These are phyloP conservation scores for Basileuterus tristriatus DNA, from an alignment of 2,797 vertebrate genomes.

Conservation along the genomic window DNA sequence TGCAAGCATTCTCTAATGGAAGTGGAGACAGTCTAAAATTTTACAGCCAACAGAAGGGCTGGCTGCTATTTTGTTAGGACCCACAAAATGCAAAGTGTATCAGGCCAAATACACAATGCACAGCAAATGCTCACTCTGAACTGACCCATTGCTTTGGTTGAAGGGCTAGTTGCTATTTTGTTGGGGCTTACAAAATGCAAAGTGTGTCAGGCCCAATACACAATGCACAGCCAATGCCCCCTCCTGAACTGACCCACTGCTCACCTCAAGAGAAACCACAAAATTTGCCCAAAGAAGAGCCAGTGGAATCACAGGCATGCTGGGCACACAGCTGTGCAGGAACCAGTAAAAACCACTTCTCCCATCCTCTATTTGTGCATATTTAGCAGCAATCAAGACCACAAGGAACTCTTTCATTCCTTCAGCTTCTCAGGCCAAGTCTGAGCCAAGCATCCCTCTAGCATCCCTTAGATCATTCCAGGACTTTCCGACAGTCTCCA, in stretches of 20 bases:
- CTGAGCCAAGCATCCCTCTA: background rate
- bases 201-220: background rate
- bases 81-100: background rate
- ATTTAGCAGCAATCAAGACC: background rate
- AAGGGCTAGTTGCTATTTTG: background rate
- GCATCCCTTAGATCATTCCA: background rate
- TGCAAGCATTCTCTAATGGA: background rate
- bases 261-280: background rate
- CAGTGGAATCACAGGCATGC: background rate
- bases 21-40: background rate
- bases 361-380: background rate
- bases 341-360: background rate
- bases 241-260: background rate
- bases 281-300: background rate
- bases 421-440: background rate
- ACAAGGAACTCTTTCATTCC: conserved; percentile 35
- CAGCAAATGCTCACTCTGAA: background rate
- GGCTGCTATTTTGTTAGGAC: background rate
- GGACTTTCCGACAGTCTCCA: background rate
- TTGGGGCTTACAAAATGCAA: background rate
- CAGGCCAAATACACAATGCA: background rate
- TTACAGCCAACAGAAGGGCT: background rate
- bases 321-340: background rate
- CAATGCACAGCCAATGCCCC: background rate
- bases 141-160: background rate